Base-by-base conservation (phyloP, 2,888 invertebrate species). In the Mythimna albipuncta region DNA sequence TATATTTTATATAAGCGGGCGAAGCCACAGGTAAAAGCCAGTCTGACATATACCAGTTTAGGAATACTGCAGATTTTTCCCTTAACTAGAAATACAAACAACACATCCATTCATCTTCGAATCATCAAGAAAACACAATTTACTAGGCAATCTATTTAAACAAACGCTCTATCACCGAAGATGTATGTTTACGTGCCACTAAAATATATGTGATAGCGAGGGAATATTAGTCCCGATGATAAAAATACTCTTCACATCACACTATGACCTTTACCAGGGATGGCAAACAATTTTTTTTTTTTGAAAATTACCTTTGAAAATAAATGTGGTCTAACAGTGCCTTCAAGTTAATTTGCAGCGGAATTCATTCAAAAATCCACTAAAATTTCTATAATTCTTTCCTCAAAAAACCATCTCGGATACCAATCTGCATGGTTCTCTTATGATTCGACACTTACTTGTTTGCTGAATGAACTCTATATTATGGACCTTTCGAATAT, bases 191-290 rank as follows among this genome's bases (percentile, higher is more conserved):
- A 84, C 71, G 69, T 69, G 75, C 2, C 62, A 66, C 68, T 82
- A 70, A 83, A 77, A 75, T 47, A 77, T 72, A 75, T 69, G 57
- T 64, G 75, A 75, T 65, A 77, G 66, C 63, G 64, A 61, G 59
- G 68, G 63, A 44, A 67, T 75, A 74, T 84, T 75, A 76, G 68
- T 41, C 52, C 35, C 19, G 55, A 69, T 65, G 57, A 86, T 83
- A 84, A 84, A 84, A 84, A 80, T 63, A 69, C 82, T 78, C 69
- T n/a, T 38, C 72, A 70, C 73, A 62, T 80, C 69, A 69, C 83
- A 74, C 72, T 74, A 58, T 54, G 44, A 58, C 70, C 64, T 71
- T 52, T 75, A 74, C 64, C 26, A 55, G 55, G 55, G 55, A 55
- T 55, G 55, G 55, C 55, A 55, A 55, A 26, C 55, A 0, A 1